These are phyloP conservation scores for Eriosoma lanigerum DNA, from an alignment of 1,140 invertebrate species.

Conservation along the genomic window DNA sequence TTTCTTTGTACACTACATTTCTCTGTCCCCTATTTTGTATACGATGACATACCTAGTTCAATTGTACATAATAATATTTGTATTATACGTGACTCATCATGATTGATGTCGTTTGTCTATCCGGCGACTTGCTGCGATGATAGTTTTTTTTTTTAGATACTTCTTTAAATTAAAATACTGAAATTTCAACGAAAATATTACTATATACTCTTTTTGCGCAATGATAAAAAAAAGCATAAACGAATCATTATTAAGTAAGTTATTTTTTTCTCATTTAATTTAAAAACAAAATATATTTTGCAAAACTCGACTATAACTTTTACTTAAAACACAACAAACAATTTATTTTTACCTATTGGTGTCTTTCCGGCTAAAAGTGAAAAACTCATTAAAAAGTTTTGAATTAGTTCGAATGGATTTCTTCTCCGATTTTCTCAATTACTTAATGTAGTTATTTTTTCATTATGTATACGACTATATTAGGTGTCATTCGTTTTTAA, in stretches of 20 bases:
- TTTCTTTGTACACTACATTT: not conserved
- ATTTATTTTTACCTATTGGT: slow-evolving; percentile 4
- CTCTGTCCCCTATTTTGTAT: not conserved
- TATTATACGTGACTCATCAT: not conserved
- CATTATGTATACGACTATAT: not conserved
- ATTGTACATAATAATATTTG: not conserved
- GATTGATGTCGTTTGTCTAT: not conserved
- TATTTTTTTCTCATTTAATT: not conserved
- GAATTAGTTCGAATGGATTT: slow-evolving; percentile 13
- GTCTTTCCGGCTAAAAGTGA: not conserved
- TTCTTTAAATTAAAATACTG: slow-evolving; percentile 16
- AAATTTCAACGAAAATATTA: not conserved
- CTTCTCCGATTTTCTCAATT: not conserved
- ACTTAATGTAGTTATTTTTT: slow-evolving; percentile 10
- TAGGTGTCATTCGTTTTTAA: slow-evolving; percentile 9
- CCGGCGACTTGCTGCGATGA: not conserved
- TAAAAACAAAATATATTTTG: too few relatives aligned
- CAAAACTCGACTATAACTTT: not conserved
- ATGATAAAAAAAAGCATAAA: not conserved
- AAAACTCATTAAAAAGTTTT: slow-evolving; percentile 28
- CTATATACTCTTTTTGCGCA: not conserved
- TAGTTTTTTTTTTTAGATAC: not conserved
- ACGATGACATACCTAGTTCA: not conserved
- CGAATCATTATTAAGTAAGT: not conserved
- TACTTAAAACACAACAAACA: not conserved